Conservation (phyloP, 2,888 invertebrate genomes). For the Amblyteles armatorius region DNA sequence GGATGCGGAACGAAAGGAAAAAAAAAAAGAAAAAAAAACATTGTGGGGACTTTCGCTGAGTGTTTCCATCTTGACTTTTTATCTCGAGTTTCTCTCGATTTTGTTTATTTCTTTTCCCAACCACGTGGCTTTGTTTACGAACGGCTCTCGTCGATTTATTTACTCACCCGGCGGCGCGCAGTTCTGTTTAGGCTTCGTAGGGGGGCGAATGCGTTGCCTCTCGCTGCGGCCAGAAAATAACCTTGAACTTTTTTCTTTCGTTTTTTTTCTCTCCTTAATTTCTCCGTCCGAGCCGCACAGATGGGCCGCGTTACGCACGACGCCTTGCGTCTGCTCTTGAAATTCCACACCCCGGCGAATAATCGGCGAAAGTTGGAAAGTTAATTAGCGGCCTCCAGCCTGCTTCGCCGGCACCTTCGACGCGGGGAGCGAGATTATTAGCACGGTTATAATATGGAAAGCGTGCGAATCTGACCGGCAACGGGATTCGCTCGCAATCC, state of each 20-base stretch:
- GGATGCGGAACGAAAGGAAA: constrained; percentile 14
- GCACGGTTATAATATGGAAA: constrained; percentile 66
- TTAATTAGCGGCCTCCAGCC: constrained; percentile 62
- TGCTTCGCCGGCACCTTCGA: constrained; percentile 29
- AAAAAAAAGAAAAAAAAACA: constrained; percentile 9
- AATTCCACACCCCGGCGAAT: constrained; percentile 58
- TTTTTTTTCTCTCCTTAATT: not conserved
- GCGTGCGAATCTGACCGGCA: constrained; percentile 67
- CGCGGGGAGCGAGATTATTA: constrained; percentile 53
- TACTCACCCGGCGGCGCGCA: not conserved
- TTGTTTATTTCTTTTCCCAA: not conserved
- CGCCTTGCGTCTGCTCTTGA: constrained; percentile 9
- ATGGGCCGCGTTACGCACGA: not conserved
- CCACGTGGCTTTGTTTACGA: constrained; percentile 38
- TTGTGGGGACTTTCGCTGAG: not conserved
- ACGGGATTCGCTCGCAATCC: not conserved
- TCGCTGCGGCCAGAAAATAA: not conserved
- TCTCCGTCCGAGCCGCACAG: too few relatives aligned
- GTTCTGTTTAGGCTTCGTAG: constrained; percentile 17
- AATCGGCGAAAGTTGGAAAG: constrained; percentile 72
- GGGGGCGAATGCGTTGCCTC: not conserved
- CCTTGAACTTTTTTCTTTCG: constrained; percentile 26
- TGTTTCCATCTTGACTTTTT: constrained; percentile 40
- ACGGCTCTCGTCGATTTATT: constrained; percentile 12
- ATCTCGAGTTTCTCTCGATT: constrained; percentile 21